Base-by-base conservation (phyloP, 2,797 vertebrate genomes). In the Phataginus tetradactyla region DNA sequence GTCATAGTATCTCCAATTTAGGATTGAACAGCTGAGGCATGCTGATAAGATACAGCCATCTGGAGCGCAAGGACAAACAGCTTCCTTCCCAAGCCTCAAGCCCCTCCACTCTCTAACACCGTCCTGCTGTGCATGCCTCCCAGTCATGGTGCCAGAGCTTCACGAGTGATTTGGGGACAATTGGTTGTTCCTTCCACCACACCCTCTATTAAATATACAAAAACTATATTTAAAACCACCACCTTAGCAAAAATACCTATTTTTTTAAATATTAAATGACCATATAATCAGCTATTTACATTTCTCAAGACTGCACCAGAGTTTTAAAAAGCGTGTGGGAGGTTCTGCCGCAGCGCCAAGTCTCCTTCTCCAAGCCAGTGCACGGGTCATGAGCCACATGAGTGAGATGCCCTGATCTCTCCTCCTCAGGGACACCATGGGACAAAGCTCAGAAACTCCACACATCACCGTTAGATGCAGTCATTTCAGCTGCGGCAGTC, bases 321-420 rank as follows among this genome's bases (percentile, higher is more conserved):
- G 32, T n/a, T 63, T 15, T 23, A 25, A 39, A 59, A 13, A 66
- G 39, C 6, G 3, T 3, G 3, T n/a, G 55, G 5, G 34, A 49
- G 66, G 15, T 23, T 5, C 68, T 15, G 42, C 66, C 5, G 0
- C 57, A 27, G 25, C 3, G 29, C 5, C 13, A 9, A 0, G 17
- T n/a, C 7, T 32, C 72, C 15, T n/a, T 80, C 34, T 77, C 71
- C 42, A 32, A 59, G 61, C 66, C 55, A 0, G 3, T 15, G 53
- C 27, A 25, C 9, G 14, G 45, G 69, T 18, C 27, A 1, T 1
- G 15, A 13, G 17, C 53, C 27, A 39, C 29, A 5, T 3, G 11
- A 3, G 21, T 23, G 11, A 90, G 66, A 64, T 45, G 29, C 15
- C 8, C 51, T 77, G n/a, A 0, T 39, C 20, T 84, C 18, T 68